Evolutionary conservation across 2,797 vertebrate genomes (phyloP).

Genomic region (Anableps anableps): DNA sequence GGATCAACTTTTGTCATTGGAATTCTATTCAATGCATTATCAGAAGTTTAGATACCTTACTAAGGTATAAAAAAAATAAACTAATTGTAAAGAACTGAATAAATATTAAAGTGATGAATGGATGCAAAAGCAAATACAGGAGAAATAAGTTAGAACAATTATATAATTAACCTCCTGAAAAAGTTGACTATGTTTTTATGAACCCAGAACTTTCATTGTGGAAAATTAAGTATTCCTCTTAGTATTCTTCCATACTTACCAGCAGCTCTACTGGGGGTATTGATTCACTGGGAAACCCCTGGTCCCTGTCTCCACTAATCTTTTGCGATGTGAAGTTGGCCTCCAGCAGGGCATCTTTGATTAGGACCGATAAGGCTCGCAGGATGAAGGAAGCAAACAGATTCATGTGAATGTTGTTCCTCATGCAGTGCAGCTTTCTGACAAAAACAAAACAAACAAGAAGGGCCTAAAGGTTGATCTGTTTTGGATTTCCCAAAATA

Average conservation of each 20-base stretch:
- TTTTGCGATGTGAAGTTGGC: constrained; percentile 68
- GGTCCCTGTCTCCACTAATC: constrained; percentile 73
- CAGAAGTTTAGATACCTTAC: not conserved
- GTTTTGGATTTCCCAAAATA: not conserved
- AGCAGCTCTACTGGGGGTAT: constrained; percentile 72
- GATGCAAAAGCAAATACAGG: not conserved
- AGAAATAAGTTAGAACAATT: not conserved
- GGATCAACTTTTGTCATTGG: too few species aligned
- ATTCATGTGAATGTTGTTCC: constrained; percentile 95
- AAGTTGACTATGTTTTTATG: not conserved
- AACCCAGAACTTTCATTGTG: constrained; percentile 3
- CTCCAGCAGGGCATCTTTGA: constrained; percentile 87
- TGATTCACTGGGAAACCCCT: constrained; percentile 57
- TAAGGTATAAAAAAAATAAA: not conserved
- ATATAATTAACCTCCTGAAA: too few species aligned
- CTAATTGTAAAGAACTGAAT: not conserved
- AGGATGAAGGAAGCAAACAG: constrained; percentile 91
- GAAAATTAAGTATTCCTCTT: not conserved
- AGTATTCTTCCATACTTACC: constrained; percentile 46
- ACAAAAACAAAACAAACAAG: constrained; percentile 5
- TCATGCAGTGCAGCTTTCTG: constrained; percentile 90
- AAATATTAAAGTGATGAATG: not conserved
- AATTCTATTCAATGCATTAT: not conserved
- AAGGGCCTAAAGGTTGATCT: not conserved
- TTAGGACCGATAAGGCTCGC: constrained; percentile 87